phyloP scores from a whole-genome alignment of 2,888 invertebrate species.

The Neoaliturus tenellus region DNA sequence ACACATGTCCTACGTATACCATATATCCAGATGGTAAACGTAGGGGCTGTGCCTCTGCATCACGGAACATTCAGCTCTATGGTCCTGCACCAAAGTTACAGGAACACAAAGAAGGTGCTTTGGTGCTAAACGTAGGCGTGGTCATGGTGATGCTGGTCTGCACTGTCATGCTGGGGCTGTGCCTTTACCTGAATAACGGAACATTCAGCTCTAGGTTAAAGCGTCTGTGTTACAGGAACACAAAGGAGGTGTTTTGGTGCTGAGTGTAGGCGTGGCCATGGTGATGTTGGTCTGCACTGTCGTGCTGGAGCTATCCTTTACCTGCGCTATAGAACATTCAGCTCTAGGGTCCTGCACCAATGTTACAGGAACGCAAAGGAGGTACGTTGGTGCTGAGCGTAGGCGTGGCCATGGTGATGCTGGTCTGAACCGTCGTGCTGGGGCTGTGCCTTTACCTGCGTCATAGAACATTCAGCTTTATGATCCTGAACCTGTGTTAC shows the following conservation, averaged over 20 bases:
- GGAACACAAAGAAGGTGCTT: neutral
- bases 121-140: neutral
- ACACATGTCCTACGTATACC: too few species aligned
- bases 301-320: neutral
- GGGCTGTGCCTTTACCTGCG: neutral
- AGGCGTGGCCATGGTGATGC: neutral
- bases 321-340: neutral
- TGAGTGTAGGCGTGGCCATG: neutral
- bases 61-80: neutral
- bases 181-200: neutral
- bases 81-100: neutral
- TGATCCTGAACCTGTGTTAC: too few species aligned
- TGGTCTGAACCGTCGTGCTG: neutral
- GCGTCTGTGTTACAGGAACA: constrained; percentile 11
- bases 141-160: neutral
- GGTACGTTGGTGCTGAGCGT: constrained; percentile 7
- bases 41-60: neutral
- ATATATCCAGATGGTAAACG: too few species aligned
- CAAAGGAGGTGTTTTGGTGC: neutral
- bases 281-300: neutral
- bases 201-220: neutral
- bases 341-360: constrained; percentile 1
- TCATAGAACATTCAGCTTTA: neutral
- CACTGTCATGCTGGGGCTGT: neutral
- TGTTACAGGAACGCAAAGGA: neutral